These are phyloP conservation scores for Cygnus olor DNA, from an alignment of 2,797 vertebrate species.

Conservation along the genomic window DNA sequence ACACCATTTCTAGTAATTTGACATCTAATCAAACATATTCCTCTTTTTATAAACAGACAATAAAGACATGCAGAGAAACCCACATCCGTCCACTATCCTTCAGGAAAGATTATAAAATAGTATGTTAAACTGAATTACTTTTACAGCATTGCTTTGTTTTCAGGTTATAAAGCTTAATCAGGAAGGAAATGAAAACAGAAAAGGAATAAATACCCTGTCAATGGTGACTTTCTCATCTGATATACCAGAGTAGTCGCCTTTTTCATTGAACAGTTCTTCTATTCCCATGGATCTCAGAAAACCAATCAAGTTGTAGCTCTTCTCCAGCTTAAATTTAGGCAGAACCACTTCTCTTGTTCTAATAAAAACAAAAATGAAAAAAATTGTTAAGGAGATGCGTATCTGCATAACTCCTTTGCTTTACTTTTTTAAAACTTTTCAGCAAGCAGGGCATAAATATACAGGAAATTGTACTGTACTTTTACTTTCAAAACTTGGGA, in stretches of 20 bases:
- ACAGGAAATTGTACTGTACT: background rate
- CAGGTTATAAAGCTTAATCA: background rate
- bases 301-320: constrained; percentile 90
- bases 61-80: background rate
- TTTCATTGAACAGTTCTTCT: constrained; percentile 84
- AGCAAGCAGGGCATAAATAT: background rate
- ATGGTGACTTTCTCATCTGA: constrained; percentile 86
- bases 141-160: background rate
- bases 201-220: constrained; percentile 82
- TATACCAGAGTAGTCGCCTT: constrained; percentile 88
- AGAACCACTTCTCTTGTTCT: constrained; percentile 94
- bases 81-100: background rate
- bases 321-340: constrained; percentile 94
- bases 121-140: background rate
- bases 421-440: background rate
- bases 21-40: background rate
- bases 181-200: background rate
- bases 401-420: background rate
- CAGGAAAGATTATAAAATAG: background rate
- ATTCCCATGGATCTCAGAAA: constrained; percentile 90
- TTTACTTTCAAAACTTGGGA: background rate
- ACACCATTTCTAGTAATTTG: background rate
- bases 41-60: background rate
- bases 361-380: background rate
- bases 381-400: background rate